Conservation (phyloP, 2,888 invertebrate genomes). For the Dilophus febrilis region DNA sequence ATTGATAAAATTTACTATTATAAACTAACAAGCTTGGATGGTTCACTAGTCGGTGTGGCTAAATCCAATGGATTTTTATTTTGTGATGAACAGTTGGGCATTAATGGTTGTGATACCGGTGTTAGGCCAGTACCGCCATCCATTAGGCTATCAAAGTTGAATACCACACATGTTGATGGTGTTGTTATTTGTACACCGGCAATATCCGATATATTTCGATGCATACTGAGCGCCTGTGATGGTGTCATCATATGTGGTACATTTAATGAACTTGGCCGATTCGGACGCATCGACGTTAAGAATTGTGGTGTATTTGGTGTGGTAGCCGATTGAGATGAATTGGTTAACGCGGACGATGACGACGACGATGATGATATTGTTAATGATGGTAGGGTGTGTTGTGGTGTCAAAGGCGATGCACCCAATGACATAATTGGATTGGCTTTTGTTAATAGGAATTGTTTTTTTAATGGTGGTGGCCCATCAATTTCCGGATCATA, state of each 20-base stretch:
- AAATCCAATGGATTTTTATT: constrained; percentile 53
- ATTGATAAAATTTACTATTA: constrained; percentile 34
- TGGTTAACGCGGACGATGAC: too few species aligned
- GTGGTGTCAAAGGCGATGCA: constrained; percentile 16
- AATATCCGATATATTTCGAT: constrained; percentile 40
- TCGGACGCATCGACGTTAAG: constrained; percentile 32
- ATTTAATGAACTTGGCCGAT: constrained; percentile 55
- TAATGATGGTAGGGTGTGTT: constrained; percentile 16
- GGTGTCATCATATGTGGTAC: constrained; percentile 40
- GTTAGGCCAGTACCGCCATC: constrained; percentile 86
- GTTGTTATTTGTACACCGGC: constrained; percentile 73
- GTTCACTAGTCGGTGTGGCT: constrained; percentile 53
- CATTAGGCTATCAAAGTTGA: constrained; percentile 86
- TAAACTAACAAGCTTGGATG: constrained; percentile 68
- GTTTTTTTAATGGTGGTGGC: constrained; percentile 17
- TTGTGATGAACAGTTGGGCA: constrained; percentile 56
- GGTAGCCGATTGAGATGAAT: not conserved
- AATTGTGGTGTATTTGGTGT: constrained; percentile 18
- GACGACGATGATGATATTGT: too few species aligned
- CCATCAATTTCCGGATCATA: constrained; percentile 19
- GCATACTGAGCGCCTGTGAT: constrained; percentile 34
- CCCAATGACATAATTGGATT: not conserved
- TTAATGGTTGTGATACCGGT: constrained; percentile 56
- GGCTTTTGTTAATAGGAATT: not conserved
- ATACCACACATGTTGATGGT: constrained; percentile 71